phyloP scores from a whole-genome alignment of 2,888 invertebrate genomes.

The Dorcus parallelipipedus region DNA sequence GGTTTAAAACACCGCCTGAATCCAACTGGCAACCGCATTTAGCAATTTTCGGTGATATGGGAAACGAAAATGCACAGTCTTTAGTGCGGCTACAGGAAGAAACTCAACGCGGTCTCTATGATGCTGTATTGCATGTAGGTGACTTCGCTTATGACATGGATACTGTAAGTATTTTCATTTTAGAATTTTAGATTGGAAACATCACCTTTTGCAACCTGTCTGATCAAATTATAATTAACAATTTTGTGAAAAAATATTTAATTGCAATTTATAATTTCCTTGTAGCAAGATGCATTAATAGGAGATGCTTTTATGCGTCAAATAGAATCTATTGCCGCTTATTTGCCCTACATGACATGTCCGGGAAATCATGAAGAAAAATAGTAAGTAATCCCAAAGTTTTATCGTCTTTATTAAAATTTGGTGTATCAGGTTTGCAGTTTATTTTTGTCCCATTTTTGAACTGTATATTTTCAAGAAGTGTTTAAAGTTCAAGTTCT shows the following conservation, averaged over 20 bases:
- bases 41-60: constrained; percentile 93
- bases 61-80: constrained; percentile 86
- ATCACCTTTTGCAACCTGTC: too few relatives aligned
- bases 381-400: constrained; percentile 58
- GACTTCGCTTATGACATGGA: constrained; percentile 96
- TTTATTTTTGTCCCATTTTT: neutral
- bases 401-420: neutral
- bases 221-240: too few relatives aligned
- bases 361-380: constrained; percentile 89
- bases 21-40: constrained; percentile 75
- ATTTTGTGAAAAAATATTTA: neutral
- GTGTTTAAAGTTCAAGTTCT: too few relatives aligned
- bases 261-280: neutral
- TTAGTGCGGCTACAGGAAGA: constrained; percentile 81
- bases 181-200: too few relatives aligned
- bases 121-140: constrained; percentile 87
- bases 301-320: constrained; percentile 94
- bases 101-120: constrained; percentile 73
- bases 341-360: constrained; percentile 89
- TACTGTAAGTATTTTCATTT: constrained; percentile 47
- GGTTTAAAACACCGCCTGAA: constrained; percentile 69
- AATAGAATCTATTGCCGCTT: constrained; percentile 84
- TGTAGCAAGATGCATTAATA: constrained; percentile 66
- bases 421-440: neutral
- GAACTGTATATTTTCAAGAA: neutral